Conservation (phyloP, 2,113 vertebrate species). For the Girardinichthys multiradiatus region DNA sequence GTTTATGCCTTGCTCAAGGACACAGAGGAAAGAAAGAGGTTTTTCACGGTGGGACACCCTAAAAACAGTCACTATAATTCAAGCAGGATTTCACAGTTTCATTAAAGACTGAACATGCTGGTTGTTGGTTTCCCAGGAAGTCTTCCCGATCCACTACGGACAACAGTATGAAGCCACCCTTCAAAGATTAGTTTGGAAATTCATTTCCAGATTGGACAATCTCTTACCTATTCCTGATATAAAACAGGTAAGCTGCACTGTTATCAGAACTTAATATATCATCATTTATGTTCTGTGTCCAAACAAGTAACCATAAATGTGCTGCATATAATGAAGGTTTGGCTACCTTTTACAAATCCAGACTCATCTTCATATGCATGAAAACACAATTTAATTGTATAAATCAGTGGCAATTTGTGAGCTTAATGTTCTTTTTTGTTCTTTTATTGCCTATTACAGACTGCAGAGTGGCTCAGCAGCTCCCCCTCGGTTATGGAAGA, state of each 20-base stretch:
- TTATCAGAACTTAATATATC: too few relatives aligned
- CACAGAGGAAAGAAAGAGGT: slow-evolving; percentile 21
- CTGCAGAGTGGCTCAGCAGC: slow-evolving; percentile 39
- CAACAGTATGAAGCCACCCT: slow-evolving; percentile 28
- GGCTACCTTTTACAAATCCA: too few relatives aligned
- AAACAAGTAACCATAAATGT: too few relatives aligned
- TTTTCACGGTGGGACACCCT: slow-evolving; percentile 36
- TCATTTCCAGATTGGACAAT: slow-evolving; percentile 46
- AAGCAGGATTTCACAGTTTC: not conserved
- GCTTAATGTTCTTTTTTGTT: not conserved
- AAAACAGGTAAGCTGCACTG: slow-evolving; percentile 26
- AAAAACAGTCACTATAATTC: not conserved
- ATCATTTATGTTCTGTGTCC: too few relatives aligned
- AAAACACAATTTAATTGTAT: too few relatives aligned
- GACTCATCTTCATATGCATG: not conserved
- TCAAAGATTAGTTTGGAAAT: slow-evolving; percentile 40
- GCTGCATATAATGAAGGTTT: too few relatives aligned
- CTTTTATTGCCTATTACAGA: slow-evolving; percentile 13
- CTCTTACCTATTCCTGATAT: slow-evolving; percentile 49
- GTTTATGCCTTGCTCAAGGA: slow-evolving; percentile 22
- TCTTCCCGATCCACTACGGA: slow-evolving; percentile 39
- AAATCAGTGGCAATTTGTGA: too few relatives aligned
- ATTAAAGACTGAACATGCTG: not conserved
- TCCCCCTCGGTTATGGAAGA: slow-evolving; percentile 18
- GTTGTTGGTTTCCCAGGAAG: slow-evolving; percentile 10